Base-by-base conservation (phyloP, 2,888 invertebrate genomes). In the Trissolcus japonicus region DNA sequence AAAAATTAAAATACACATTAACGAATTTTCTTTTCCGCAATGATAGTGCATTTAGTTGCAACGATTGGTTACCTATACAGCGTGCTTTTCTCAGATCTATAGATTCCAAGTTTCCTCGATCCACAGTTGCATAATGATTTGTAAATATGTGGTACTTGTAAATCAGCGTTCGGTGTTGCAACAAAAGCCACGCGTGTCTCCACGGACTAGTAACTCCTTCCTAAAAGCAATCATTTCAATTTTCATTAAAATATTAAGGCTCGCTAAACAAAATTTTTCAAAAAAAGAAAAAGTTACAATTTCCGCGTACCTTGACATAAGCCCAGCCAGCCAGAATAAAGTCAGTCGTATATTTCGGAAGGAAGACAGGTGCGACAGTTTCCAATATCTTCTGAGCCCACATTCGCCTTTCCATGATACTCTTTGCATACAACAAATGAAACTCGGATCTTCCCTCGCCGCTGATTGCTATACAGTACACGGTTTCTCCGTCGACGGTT, bases 361-460 rank as follows among this genome's bases (percentile, higher is more conserved):
- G 93, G 85, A 94, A 93, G n/a, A 91, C 91, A 29, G 91, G 90
- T 0, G 94, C 94, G 17, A 95, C 88, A 81, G 93, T 93, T 86
- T 95, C 95, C 0, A 94, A 91, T 19, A 96, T 91, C 85, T 94
- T 94, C 86, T 95, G 95, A 89, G 95, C 94, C 96, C 96, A 96
- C 73, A 92, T 86, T 63, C 91, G 83, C 84, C 92, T 83, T 75
- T 90, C 90, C n/a, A 89, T 86, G 48, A 82, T 80, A 29, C 87
- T 85, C 76, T 87, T 88, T 0, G 84, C 85, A 68, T 87, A 88
- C 65, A 84, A 83, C 61, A 82, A 82, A 78, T 82, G 85, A 80
- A 85, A 85, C 25, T 82, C 81, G 1, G 86, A 84, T 60, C 85
- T 83, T 50, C 84, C 83, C 19, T 86, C 85, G 19, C 83, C 80